Percentiles rank a stretch among this genome's conserved stretches.
Conservation (phyloP, 2,888 invertebrate genomes). For the Euproctis similis region DNA sequence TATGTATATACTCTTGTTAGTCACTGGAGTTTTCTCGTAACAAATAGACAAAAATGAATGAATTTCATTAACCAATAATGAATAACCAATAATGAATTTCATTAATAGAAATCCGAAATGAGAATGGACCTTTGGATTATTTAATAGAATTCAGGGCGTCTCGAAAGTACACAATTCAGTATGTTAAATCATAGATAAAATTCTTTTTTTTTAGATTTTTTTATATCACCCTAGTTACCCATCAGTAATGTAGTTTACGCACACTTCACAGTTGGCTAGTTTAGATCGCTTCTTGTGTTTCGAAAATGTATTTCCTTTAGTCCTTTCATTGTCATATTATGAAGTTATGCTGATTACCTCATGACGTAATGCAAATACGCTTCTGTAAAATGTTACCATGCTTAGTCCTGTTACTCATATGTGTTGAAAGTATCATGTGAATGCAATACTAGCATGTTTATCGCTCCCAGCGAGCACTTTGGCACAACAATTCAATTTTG, state of each 20-base stretch:
- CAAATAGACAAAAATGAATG: too few species aligned
- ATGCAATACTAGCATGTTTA: constrained; percentile 46
- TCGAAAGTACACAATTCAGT: constrained; percentile 15
- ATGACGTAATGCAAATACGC: constrained; percentile 11
- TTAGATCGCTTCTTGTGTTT: constrained; percentile 5
- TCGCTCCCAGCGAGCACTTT: constrained; percentile 58
- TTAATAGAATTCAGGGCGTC: constrained; percentile 13
- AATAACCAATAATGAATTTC: too few species aligned
- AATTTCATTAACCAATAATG: too few species aligned
- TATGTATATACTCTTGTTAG: too few species aligned
- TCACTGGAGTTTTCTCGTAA: too few species aligned
- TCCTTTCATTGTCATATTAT: constrained; percentile 11
- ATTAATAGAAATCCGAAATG: too few species aligned
- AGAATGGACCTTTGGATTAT: too few species aligned
- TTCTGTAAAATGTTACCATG: constrained; percentile 20
- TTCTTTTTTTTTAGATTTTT: constrained; percentile 16
- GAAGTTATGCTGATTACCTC: too few species aligned
- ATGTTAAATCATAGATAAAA: constrained; percentile 9
- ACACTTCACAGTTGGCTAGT: constrained; percentile 2
- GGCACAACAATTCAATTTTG: constrained; percentile 66
- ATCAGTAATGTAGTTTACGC: constrained; percentile 5
- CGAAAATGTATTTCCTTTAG: constrained; percentile 14
- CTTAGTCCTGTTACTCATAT: constrained; percentile 25
- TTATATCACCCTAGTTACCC: background rate
- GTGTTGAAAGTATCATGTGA: constrained; percentile 33